Percentiles rank a stretch among this genome's conserved stretches.
These are phyloP conservation scores for Rhagoletis zephyria DNA, from an alignment of 1,140 invertebrate species.

Conservation along the genomic window DNA sequence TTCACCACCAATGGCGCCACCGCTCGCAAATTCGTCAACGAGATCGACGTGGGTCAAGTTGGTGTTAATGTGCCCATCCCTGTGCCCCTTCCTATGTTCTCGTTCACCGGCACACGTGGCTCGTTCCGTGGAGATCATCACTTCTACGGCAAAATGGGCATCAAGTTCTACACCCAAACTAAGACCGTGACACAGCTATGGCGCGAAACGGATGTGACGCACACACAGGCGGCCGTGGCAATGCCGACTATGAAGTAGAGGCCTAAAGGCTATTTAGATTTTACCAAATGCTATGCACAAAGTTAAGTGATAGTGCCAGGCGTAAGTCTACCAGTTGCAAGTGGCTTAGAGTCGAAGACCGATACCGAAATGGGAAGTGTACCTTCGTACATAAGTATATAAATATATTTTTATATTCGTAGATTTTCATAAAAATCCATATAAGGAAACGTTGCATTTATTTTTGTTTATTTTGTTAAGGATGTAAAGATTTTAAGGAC, in stretches of 20 bases:
- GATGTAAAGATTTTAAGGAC: slow-evolving; percentile 1
- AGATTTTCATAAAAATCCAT: slow-evolving; percentile 14
- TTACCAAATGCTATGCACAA: not conserved
- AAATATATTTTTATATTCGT: slow-evolving; percentile 28
- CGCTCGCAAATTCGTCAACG: slow-evolving; percentile 93
- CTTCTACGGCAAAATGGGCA: slow-evolving; percentile 96
- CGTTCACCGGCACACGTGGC: slow-evolving; percentile 95
- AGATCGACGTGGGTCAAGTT: slow-evolving; percentile 97
- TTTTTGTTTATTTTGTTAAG: slow-evolving; percentile 26
- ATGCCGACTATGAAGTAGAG: slow-evolving; percentile 90
- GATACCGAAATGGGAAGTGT: not conserved
- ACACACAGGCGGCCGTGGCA: slow-evolving; percentile 84
- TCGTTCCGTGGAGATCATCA: slow-evolving; percentile 98
- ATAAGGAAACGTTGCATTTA: slow-evolving; percentile 33
- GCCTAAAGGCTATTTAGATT: not conserved
- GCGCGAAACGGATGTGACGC: slow-evolving; percentile 88
- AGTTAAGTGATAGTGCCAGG: not conserved
- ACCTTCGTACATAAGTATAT: not conserved
- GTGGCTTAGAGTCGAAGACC: not conserved
- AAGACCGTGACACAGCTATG: slow-evolving; percentile 98
- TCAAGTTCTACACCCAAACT: slow-evolving; percentile 98
- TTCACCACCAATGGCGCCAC: slow-evolving; percentile 98
- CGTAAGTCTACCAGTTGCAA: not conserved
- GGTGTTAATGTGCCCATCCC: slow-evolving; percentile 99
- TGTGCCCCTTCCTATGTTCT: slow-evolving; percentile 99